Evolutionary conservation across 2,113 vertebrate species (phyloP), one percentile per base, ranked within the genome.

Genomic region (Candoia aspera): DNA sequence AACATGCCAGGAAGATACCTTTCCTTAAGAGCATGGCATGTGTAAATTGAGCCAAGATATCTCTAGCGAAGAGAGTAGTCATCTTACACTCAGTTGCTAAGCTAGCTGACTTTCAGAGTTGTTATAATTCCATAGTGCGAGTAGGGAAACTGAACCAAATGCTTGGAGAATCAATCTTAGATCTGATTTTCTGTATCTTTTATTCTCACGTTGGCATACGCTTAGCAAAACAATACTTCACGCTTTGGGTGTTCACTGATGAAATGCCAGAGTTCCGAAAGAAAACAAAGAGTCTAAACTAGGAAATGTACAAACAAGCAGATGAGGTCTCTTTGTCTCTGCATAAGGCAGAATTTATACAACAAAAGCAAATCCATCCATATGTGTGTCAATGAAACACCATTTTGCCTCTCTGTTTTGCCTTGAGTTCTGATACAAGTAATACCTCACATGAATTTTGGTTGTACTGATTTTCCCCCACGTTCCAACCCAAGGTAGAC

Each of bases 261-360:
- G 95, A 94, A 90, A 94, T 89, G 87, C 93, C 95, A 89, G 93
- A 93, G 84, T 53, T 59, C 90, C 86, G 93, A 54, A 64, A 95
- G 55, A 91, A 92, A 93, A 53, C 58, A 95, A 55, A 94, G 96
- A 96, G 95, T 3, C 37, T 90, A 88, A 96, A 93, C 89, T 93
- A n/a, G 84, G 91, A 94, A 88, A 46, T 55, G 87, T 0, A n/a
- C 88, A 95, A 95, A 95, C 93, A 95, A 95, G 88, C 83, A 94
- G 92, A 93, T 94, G 88, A 93, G 26, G 3, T 73, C 89, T 90
- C 33, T 92, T 95, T 93, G 92, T 93, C 0, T 0, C 68, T 90
- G 95, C 92, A 94, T 94, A 94, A 96, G 92, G 90, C 88, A 94
- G 90, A 86, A 0, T 94, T 95, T 89, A 90, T 73, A 46, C 91